phyloP scores from a whole-genome alignment of 1,140 invertebrate species.

The Bombus waltoni region DNA sequence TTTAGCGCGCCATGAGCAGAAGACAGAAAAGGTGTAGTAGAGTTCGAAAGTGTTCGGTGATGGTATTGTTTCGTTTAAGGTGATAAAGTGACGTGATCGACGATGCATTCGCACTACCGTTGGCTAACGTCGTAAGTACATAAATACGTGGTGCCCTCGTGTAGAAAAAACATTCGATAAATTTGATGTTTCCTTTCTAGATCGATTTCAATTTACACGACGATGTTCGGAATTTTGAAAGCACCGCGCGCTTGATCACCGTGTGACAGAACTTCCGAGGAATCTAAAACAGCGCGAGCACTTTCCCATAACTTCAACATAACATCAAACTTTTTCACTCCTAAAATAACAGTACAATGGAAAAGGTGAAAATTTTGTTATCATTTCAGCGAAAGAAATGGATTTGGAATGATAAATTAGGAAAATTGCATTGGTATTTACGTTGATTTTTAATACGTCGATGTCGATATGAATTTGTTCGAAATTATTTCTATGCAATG shows the following conservation, averaged over 20 bases:
- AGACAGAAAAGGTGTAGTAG: conserved; percentile 23
- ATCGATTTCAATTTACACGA: conserved; percentile 7
- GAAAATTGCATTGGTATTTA: background rate
- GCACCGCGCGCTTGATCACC: conserved; percentile 14
- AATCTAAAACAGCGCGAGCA: conserved; percentile 18
- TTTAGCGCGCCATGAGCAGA: conserved; percentile 39
- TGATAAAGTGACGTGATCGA: conserved; percentile 41
- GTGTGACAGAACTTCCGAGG: conserved; percentile 27
- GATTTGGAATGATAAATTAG: background rate
- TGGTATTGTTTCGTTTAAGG: conserved; percentile 46
- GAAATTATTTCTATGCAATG: background rate
- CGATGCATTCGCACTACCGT: conserved; percentile 10
- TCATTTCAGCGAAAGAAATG: background rate
- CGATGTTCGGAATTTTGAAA: conserved; percentile 25
- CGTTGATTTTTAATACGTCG: too few relatives aligned
- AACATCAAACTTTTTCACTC: background rate
- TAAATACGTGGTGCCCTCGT: background rate
- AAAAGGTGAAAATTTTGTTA: background rate
- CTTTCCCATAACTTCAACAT: conserved; percentile 27
- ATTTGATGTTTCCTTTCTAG: background rate
- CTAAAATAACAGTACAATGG: background rate
- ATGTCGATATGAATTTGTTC: background rate
- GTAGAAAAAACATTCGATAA: background rate
- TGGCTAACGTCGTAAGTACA: background rate
- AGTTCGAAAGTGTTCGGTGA: conserved; percentile 23